phyloP scores from a whole-genome alignment of 2,797 vertebrate genomes.

The Premnoplex brunnescens region DNA sequence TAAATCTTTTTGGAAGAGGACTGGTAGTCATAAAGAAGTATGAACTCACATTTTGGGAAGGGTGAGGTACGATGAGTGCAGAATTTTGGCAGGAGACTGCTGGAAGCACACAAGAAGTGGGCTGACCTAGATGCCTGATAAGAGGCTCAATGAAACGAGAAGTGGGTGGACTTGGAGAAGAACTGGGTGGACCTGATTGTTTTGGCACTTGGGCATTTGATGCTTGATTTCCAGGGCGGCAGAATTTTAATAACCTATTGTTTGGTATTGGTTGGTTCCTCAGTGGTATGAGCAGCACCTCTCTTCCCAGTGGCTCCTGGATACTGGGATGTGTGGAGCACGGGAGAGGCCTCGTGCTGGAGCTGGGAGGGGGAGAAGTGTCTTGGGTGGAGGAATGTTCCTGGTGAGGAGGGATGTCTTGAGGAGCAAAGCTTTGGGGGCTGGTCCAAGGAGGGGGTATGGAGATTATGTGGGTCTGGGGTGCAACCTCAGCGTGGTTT shows the following conservation, averaged over 20 bases:
- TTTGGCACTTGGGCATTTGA: constrained; percentile 40
- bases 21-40: background rate
- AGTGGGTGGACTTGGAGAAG: constrained; percentile 56
- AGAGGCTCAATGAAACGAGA: constrained; percentile 16
- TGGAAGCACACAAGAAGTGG: constrained; percentile 38
- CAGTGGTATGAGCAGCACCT: background rate
- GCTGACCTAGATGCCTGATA: constrained; percentile 59
- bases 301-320: background rate
- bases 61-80: constrained; percentile 26
- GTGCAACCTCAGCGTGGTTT: background rate
- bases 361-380: background rate
- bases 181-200: constrained; percentile 60
- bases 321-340: background rate
- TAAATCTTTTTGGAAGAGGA: background rate
- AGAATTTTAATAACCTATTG: constrained; percentile 31
- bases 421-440: background rate
- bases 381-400: background rate
- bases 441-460: accelerated
- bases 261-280: background rate
- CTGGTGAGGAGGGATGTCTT: background rate
- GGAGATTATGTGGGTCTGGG: background rate
- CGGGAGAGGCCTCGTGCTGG: background rate
- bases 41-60: constrained; percentile 50
- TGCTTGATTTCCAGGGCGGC: constrained; percentile 43
- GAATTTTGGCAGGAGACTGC: constrained; percentile 12